Percentiles rank a stretch among this genome's conserved stretches.
Evolutionary conservation across 2,888 invertebrate species (phyloP).

Genomic region (Epistrophe grossulariae): DNA sequence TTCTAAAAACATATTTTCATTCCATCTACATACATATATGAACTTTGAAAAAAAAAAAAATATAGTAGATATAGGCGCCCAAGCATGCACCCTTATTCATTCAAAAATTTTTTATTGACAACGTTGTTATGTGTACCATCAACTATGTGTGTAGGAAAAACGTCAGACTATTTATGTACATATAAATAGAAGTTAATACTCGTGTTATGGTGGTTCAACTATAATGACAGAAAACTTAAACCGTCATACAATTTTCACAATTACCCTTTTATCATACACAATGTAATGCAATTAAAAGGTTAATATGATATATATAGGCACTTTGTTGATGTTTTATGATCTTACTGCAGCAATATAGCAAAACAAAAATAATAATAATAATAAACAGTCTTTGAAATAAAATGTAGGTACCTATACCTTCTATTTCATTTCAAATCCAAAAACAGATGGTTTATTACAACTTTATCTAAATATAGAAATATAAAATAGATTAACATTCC

Average conservation of each 20-base stretch:
- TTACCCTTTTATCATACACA: neutral
- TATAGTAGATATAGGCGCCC: no score
- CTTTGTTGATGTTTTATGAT: neutral
- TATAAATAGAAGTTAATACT: neutral
- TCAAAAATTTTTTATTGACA: constrained; percentile 4
- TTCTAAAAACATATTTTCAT: constrained; percentile 3
- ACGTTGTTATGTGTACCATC: neutral
- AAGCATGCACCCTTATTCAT: neutral
- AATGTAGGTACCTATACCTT: neutral
- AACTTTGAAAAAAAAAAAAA: no score
- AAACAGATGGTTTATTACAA: neutral
- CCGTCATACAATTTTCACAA: constrained; percentile 7
- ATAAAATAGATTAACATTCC: neutral
- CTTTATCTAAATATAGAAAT: neutral
- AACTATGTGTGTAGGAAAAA: neutral
- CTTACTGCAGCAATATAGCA: neutral
- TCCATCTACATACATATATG: neutral
- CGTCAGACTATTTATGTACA: neutral
- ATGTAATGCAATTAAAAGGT: constrained; percentile 6
- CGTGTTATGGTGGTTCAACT: neutral
- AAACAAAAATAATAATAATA: neutral
- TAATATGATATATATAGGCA: neutral
- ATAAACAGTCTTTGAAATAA: neutral
- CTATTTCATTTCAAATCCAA: neutral
- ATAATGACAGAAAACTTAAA: neutral